A percentile compares a stretch with the other conserved stretches of the same genome.
Evolutionary conservation across 2,797 vertebrate species (phyloP).

Genomic region (Syncerus caffer): DNA sequence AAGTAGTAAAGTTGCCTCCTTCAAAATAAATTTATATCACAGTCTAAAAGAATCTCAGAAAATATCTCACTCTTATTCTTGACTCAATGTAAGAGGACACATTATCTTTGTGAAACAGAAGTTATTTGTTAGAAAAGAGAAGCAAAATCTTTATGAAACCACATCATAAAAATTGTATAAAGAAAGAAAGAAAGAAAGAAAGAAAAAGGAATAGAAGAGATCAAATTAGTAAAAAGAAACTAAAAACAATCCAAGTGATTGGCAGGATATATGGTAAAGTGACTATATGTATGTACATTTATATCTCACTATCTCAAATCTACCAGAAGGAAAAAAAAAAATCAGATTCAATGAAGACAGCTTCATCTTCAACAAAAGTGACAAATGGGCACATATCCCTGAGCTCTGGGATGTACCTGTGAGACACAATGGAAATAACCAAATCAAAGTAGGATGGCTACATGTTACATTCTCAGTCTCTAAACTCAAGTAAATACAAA

Average conservation of each 20-base stretch:
- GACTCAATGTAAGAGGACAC: not conserved
- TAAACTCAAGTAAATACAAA: not conserved
- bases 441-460: not conserved
- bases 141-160: not conserved
- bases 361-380: not conserved
- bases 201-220: not conserved
- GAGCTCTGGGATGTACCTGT: not conserved
- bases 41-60: not conserved
- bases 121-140: not conserved
- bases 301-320: not conserved
- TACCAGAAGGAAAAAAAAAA: not conserved
- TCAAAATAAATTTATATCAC: constrained; percentile 3
- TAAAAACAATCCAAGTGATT: not conserved
- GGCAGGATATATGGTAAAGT: not conserved
- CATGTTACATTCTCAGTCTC: not conserved
- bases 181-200: not conserved
- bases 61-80: not conserved
- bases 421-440: not conserved
- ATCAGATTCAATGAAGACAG: not conserved
- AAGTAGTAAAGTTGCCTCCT: not conserved
- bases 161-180: not conserved
- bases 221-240: not conserved
- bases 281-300: not conserved
- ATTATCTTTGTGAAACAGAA: no score
- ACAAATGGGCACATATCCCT: not conserved